phyloP scores from a whole-genome alignment of 2,888 invertebrate species.

The Brenthis hecate region DNA sequence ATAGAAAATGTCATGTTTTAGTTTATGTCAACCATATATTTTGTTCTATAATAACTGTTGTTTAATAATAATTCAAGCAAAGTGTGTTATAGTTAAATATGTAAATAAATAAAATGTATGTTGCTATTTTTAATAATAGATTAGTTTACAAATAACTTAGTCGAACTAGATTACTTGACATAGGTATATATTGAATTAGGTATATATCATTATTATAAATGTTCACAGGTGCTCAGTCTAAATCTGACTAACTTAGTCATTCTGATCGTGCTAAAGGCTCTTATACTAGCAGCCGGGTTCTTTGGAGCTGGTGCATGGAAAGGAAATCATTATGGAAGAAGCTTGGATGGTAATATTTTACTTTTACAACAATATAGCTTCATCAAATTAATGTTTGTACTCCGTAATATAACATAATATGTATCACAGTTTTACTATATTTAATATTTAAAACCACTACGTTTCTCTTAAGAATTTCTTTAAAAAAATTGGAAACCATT shows the following conservation, averaged over 20 bases:
- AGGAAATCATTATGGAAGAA: slow-evolving; percentile 80
- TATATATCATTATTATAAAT: too few relatives aligned
- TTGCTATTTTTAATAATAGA: not conserved
- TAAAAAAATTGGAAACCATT: too few relatives aligned
- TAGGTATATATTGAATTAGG: too few relatives aligned
- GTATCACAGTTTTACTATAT: too few relatives aligned
- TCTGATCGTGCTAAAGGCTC: slow-evolving; percentile 89
- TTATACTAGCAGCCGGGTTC: slow-evolving; percentile 91
- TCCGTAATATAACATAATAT: too few relatives aligned
- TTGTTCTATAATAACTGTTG: too few relatives aligned
- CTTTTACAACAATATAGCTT: not conserved
- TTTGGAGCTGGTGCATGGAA: slow-evolving; percentile 88
- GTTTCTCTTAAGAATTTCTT: too few relatives aligned
- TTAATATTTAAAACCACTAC: too few relatives aligned
- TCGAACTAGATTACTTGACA: too few relatives aligned
- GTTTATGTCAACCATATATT: not conserved
- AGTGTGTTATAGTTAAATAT: not conserved
- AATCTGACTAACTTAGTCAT: slow-evolving; percentile 92
- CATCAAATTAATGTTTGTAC: not conserved
- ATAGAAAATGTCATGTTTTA: not conserved
- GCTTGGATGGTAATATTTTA: slow-evolving; percentile 76
- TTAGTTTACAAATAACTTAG: too few relatives aligned
- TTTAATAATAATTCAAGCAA: not conserved
- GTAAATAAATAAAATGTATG: not conserved
- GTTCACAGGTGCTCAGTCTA: slow-evolving; percentile 86